Conservation (phyloP, 2,888 invertebrate genomes). For the Diogma glabrata region DNA sequence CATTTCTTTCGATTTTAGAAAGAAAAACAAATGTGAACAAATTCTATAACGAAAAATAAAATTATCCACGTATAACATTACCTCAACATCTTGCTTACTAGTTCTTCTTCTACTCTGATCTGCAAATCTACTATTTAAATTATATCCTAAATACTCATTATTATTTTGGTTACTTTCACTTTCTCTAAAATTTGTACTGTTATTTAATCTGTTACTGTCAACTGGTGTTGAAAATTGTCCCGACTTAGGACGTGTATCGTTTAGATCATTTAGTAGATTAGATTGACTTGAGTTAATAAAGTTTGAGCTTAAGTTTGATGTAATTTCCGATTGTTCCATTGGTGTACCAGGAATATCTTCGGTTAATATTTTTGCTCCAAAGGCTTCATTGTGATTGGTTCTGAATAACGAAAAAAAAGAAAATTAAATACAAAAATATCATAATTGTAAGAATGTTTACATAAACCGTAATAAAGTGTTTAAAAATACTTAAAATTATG, state of each 20-base stretch:
- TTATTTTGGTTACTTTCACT: neutral
- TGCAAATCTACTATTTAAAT: neutral
- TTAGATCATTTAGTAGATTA: neutral
- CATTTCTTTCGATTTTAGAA: too few relatives aligned
- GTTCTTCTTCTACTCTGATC: constrained; percentile 23
- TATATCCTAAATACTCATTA: neutral
- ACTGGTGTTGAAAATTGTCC: constrained; percentile 4
- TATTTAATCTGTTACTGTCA: neutral
- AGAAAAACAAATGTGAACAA: too few relatives aligned
- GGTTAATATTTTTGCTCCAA: constrained; percentile 39
- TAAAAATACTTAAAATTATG: too few relatives aligned
- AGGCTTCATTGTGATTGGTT: constrained; percentile 32
- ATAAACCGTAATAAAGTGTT: too few relatives aligned
- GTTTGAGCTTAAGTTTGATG: neutral
- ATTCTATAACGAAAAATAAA: neutral
- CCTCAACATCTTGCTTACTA: constrained; percentile 35
- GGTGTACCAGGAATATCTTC: constrained; percentile 37
- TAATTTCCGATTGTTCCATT: constrained; percentile 23
- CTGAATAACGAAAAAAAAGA: too few relatives aligned
- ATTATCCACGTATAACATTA: constrained; percentile 4
- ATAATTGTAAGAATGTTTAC: too few relatives aligned
- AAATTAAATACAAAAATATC: too few relatives aligned
- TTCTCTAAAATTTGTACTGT: constrained; percentile 21
- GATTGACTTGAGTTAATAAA: neutral
- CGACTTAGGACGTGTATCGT: neutral